A percentile compares a stretch with the other conserved stretches of the same genome.
Conservation (phyloP, 2,888 invertebrate species). For the Ommatoiulus sabulosus region DNA sequence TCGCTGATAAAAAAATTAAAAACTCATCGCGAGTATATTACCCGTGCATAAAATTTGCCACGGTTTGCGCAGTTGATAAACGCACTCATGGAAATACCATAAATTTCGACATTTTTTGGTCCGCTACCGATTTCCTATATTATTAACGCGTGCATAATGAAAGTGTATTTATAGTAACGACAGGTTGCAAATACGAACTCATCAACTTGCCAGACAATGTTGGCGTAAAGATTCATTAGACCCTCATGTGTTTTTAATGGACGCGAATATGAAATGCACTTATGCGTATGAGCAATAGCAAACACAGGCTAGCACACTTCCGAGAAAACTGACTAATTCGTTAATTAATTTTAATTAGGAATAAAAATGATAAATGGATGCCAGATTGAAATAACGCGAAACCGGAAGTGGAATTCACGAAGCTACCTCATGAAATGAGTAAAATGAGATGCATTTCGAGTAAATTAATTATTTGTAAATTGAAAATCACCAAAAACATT, state of each 20-base stretch:
- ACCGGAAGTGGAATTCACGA: background rate
- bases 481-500: no score
- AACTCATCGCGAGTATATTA: background rate
- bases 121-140: background rate
- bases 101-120: slow-evolving; percentile 21
- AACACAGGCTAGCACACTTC: background rate
- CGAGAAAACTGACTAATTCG: background rate
- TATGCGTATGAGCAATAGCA: background rate
- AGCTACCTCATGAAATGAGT: background rate
- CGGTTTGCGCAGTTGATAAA: background rate
- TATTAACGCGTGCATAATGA: background rate
- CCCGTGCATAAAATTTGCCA: background rate
- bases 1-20: background rate
- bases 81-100: background rate
- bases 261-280: background rate
- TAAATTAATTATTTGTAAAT: no score
- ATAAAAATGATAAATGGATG: background rate
- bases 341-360: background rate
- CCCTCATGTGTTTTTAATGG: slow-evolving; percentile 18
- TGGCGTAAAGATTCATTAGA: slow-evolving; percentile 4
- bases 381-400: background rate
- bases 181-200: slow-evolving; percentile 29
- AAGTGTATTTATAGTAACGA: slow-evolving; percentile 5
- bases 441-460: no score
- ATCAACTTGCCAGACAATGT: background rate